Base-by-base conservation (phyloP, 1,140 invertebrate species). In the Drosophila tropicalis region DNA sequence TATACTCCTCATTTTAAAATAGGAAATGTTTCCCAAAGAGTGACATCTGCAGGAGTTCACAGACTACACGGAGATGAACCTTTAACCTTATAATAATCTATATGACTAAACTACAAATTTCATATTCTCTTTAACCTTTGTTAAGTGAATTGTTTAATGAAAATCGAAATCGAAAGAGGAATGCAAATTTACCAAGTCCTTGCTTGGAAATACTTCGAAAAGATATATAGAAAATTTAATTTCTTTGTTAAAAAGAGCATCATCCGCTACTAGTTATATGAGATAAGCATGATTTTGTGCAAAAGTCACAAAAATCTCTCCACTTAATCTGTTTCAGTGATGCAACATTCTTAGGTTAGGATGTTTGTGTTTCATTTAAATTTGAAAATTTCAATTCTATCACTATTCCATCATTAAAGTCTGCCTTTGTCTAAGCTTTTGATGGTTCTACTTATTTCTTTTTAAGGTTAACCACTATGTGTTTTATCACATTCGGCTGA, bases 41-140 rank as follows among this genome's bases (percentile, higher is more conserved):
- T 25, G 55, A 13, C 80, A 82, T 63, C 79, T 83, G 80, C 29
- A 34, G 9, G 19, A 9, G 15, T 83, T 83, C 79, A 22, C 79
- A 82, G 40, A 22, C 32, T 41, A 19, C 10, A 29, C 5, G 29
- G 3, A 19, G 22, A 1, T 47, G 3, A 5, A 51, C 4, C 5
- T 19, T 51, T 5, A 22, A 51, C 1, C 17, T 15, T 22, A 13
- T 10, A 19, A 22, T 22, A 51, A 51, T 17, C 22, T 56, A 62
- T n/a, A 47, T n/a, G n/a, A n/a, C 34, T 1, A n/a, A 12, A 3
- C 7, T 32, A 4, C 4, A 4, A 2, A 34, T 51, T 12, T 51
- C 22, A 4, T 22, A 51, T 3, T 3, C 17, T 15, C 41, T 44
- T 17, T 44, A 7, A 44, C 13, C 0, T 29, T 29, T 29, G 25